phyloP scores from a whole-genome alignment of 1,140 invertebrate species.

The Musca vetustissima region DNA sequence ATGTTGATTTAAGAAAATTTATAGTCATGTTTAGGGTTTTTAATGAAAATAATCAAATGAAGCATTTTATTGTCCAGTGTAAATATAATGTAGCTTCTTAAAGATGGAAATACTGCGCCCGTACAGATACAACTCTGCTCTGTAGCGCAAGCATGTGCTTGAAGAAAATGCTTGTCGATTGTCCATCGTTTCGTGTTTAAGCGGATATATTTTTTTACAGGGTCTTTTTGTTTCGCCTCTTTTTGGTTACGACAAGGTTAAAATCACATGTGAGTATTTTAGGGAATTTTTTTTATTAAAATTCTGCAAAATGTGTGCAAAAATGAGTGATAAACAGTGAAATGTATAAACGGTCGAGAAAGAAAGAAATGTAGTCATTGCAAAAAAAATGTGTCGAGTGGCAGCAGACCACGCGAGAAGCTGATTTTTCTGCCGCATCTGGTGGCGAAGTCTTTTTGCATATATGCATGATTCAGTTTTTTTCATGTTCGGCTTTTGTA shows the following conservation, averaged over 20 bases:
- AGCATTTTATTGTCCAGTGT: too few species aligned
- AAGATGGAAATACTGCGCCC: too few species aligned
- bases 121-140: conserved; percentile 3
- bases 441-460: conserved; percentile 11
- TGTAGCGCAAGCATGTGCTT: conserved; percentile 10
- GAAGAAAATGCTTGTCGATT: conserved; percentile 1
- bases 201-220: conserved; percentile 22
- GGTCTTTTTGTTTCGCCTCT: conserved; percentile 23
- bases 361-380: not conserved
- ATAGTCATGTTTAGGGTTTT: too few species aligned
- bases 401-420: not conserved
- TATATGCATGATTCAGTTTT: conserved; percentile 20
- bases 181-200: conserved; percentile 2
- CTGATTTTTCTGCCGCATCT: not conserved
- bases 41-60: too few species aligned
- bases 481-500: conserved; percentile 8
- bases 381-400: conserved; percentile 4
- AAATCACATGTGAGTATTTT: conserved; percentile 23
- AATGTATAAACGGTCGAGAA: not conserved
- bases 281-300: not conserved
- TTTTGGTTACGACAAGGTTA: conserved; percentile 22
- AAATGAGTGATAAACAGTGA: not conserved
- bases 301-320: not conserved
- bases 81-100: too few species aligned
- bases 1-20: too few species aligned